phyloP scores from a whole-genome alignment of 2,888 invertebrate genomes.

The Schrankia costaestrigalis region DNA sequence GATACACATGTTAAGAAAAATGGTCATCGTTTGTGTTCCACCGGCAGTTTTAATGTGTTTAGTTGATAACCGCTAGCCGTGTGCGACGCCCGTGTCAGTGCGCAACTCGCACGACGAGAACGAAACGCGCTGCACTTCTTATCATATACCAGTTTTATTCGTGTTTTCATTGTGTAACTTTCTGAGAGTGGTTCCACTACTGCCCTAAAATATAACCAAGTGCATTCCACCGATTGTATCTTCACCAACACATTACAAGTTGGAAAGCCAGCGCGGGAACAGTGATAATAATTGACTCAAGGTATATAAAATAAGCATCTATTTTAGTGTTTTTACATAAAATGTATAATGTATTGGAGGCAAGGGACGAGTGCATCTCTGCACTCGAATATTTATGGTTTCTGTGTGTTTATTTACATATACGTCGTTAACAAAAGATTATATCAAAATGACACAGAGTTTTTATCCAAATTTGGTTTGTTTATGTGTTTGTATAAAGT shows the following conservation, averaged over 20 bases:
- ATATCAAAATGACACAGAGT: conserved; percentile 1
- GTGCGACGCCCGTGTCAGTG: conserved; percentile 58
- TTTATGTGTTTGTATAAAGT: conserved; percentile 13
- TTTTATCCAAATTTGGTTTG: conserved; percentile 4
- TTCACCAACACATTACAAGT: conserved; percentile 12
- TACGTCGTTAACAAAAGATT: too few relatives aligned
- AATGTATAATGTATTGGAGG: conserved; percentile 49
- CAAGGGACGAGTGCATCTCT: conserved; percentile 43
- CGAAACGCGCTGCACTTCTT: conserved; percentile 34
- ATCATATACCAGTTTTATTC: conserved; percentile 36
- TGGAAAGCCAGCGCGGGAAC: conserved; percentile 19
- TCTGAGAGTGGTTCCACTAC: conserved; percentile 22
- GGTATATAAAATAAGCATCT: conserved; percentile 51
- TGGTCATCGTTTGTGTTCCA: conserved; percentile 43
- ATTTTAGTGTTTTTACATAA: conserved; percentile 38
- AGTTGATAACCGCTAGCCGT: conserved; percentile 70
- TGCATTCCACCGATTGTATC: conserved; percentile 17
- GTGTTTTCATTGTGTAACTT: conserved; percentile 25
- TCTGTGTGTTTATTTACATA: too few relatives aligned
- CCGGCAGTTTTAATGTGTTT: conserved; percentile 68
- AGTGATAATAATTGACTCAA: conserved; percentile 59
- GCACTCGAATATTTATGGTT: conserved; percentile 30
- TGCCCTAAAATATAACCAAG: conserved; percentile 24
- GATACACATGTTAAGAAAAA: conserved; percentile 46
- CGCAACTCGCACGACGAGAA: conserved; percentile 34